Evolutionary conservation across 2,797 vertebrate genomes (phyloP), one percentile per base, ranked within the genome.

Genomic region (Neopelma chrysocephalum): DNA sequence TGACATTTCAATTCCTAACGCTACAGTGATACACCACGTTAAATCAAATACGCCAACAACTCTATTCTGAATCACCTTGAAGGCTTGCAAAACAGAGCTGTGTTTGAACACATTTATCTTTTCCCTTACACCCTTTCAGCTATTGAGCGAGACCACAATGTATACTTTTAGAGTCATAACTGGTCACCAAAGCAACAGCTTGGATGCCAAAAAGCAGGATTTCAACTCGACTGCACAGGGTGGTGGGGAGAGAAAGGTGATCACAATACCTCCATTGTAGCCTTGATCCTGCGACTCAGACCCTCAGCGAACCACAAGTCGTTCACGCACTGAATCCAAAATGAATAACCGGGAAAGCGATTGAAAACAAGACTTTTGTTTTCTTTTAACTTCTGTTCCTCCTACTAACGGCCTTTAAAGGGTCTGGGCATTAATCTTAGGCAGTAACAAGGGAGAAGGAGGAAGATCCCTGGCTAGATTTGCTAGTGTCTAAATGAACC

Each of bases 181-280:
- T 81, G 85, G 95, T 96, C 93, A 89, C 93, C 96, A 92, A 95
- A 97, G 96, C 90, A 96, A 96, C 96, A 92, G 92, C 87, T 8
- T 78, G 51, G 92, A 93, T 89, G 93, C 92, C 93, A 95, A 87
- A 94, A 95, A 87, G 90, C 83, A 94, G 93, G 94, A 96, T 96
- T 96, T 95, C 83, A 87, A 94, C 88, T 93, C 3, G 15, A 89
- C 80, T 94, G 87, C 26, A 1, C 94, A 66, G 93, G 71, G 86
- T 27, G 45, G 92, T 2, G 6, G 92, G 73, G 64, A 78, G 50
- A 85, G 90, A 90, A 96, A 96, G 94, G 95, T 95, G 95, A 95
- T 87, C 68, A 96, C 94, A 95, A 96, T 92, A 92, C 65, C 47
- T 87, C 90, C 83, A 91, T 95, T 96, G 95, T 96, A 77, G 93